Evolutionary conservation across 2,113 vertebrate genomes (phyloP).

Genomic region (Lasiurus borealis): DNA sequence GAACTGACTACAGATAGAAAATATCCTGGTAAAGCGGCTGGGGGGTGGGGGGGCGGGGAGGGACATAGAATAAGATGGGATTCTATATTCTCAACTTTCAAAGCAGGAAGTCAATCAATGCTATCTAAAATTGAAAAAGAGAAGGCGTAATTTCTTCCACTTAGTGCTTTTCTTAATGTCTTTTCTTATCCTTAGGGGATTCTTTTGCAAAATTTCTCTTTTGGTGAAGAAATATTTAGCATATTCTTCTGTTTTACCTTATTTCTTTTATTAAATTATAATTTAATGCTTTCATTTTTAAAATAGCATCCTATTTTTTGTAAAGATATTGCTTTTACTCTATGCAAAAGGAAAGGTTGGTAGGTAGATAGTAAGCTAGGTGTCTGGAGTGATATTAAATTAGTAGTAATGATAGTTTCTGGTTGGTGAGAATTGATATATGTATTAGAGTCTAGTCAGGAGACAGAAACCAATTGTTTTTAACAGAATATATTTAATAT

Average conservation of each 20-base stretch:
- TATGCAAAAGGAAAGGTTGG: background rate
- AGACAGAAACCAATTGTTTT: conserved; percentile 39
- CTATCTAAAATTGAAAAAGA: background rate
- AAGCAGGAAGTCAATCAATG: background rate
- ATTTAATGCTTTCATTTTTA: conserved; percentile 30
- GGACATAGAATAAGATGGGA: background rate
- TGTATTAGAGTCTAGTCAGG: background rate
- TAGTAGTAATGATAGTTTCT: background rate
- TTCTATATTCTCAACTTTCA: background rate
- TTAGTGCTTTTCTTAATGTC: background rate
- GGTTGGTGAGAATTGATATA: background rate
- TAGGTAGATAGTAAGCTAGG: background rate
- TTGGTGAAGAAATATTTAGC: background rate
- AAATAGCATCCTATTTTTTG: conserved; percentile 32
- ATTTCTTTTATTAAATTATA: background rate
- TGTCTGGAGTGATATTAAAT: background rate
- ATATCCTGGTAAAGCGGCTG: background rate
- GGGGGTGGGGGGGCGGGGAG: too few species aligned
- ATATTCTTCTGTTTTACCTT: conserved; percentile 5
- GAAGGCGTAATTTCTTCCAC: background rate
- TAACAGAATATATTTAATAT: conserved; percentile 27
- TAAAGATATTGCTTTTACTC: background rate
- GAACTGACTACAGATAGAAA: background rate
- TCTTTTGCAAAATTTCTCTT: background rate
- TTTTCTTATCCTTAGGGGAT: background rate